Evolutionary conservation across 2,888 invertebrate genomes (phyloP).

Genomic region (Amiota communis): DNA sequence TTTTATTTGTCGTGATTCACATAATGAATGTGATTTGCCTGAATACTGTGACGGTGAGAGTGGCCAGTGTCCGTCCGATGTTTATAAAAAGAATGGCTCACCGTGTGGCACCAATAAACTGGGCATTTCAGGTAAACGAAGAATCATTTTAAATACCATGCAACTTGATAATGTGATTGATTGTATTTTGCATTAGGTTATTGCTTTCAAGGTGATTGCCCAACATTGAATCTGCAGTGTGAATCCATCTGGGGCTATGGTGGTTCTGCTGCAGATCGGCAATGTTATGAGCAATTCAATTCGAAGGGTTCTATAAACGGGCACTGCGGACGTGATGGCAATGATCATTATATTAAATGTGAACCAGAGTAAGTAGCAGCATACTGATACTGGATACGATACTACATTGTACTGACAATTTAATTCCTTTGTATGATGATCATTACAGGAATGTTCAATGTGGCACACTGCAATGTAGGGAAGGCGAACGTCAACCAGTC

Average conservation of each 20-base stretch:
- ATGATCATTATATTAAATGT: constrained; percentile 88
- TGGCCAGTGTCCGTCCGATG: constrained; percentile 92
- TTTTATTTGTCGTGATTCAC: constrained; percentile 86
- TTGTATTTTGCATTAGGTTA: constrained; percentile 76
- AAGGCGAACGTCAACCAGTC: constrained; percentile 87
- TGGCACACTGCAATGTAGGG: constrained; percentile 95
- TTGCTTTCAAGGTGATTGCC: constrained; percentile 94
- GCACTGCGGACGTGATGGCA: constrained; percentile 90
- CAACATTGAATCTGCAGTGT: constrained; percentile 90
- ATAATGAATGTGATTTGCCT: constrained; percentile 95
- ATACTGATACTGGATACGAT: neutral
- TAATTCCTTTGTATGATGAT: constrained; percentile 14
- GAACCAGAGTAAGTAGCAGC: constrained; percentile 85
- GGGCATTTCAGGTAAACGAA: constrained; percentile 66
- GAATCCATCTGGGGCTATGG: constrained; percentile 94
- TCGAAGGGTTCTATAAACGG: constrained; percentile 95
- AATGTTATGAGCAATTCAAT: constrained; percentile 96
- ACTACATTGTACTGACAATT: neutral
- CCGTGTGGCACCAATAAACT: constrained; percentile 79
- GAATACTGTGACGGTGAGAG: constrained; percentile 92
- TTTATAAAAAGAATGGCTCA: constrained; percentile 93
- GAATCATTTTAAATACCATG: neutral
- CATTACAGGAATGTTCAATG: constrained; percentile 87
- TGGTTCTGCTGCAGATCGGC: constrained; percentile 85
- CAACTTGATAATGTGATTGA: neutral